These are phyloP conservation scores for Arnoldichthys spilopterus DNA, from an alignment of 2,797 vertebrate species.

Conservation along the genomic window DNA sequence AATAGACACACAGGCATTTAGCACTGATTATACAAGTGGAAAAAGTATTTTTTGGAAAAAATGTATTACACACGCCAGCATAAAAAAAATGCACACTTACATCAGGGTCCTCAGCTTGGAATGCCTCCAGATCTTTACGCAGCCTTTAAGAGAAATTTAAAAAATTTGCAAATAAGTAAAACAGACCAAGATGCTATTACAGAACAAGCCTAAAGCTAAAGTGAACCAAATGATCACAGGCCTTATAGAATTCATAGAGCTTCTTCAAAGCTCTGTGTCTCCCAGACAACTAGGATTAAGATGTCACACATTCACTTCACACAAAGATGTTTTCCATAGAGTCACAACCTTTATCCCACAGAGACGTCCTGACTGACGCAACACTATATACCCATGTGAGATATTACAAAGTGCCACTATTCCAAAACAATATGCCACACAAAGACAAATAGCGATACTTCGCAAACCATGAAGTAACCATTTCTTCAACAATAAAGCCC, in stretches of 20 bases:
- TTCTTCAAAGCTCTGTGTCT: neutral
- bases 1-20: too few species aligned
- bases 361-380: neutral
- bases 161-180: neutral
- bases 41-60: too few species aligned
- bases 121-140: slow-evolving; percentile 73
- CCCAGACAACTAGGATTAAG: neutral
- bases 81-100: slow-evolving; percentile 61
- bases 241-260: neutral
- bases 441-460: neutral
- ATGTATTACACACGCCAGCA: too few species aligned
- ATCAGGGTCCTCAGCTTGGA: slow-evolving; percentile 72
- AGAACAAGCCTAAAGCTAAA: neutral
- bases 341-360: neutral
- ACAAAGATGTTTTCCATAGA: neutral
- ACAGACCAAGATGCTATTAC: neutral
- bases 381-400: neutral
- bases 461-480: too few species aligned
- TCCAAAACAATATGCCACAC: neutral
- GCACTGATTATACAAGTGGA: too few species aligned
- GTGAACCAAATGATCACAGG: neutral
- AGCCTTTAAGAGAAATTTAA: slow-evolving; percentile 63
- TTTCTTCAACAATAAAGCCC: too few species aligned
- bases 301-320: neutral
- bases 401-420: neutral